Percentiles rank a stretch among this genome's conserved stretches.
phyloP scores from a whole-genome alignment of 2,113 vertebrate genomes.

The Elephantulus edwardii region DNA sequence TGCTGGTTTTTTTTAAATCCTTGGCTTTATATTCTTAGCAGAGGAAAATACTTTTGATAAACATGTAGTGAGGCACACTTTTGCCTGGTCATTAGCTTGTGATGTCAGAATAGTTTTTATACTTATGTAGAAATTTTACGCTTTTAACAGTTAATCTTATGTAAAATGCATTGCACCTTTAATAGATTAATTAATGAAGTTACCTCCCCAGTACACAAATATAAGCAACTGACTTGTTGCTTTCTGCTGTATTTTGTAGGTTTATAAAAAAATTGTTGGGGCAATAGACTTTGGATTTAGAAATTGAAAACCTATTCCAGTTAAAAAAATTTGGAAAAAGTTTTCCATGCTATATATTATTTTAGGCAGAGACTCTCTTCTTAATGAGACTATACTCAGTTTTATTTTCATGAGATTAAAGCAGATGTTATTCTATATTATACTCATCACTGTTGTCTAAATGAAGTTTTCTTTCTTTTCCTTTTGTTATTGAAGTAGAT shows the following conservation, averaged over 20 bases:
- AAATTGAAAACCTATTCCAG: slow-evolving; percentile 65
- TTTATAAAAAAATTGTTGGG: slow-evolving; percentile 64
- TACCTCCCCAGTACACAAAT: too few relatives aligned
- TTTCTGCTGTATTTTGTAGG: slow-evolving; percentile 65
- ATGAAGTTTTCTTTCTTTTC: slow-evolving; percentile 71
- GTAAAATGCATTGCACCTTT: slow-evolving; percentile 92
- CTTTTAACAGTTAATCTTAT: slow-evolving; percentile 76
- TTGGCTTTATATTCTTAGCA: slow-evolving; percentile 61
- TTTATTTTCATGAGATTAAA: slow-evolving; percentile 70
- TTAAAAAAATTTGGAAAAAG: slow-evolving; percentile 65
- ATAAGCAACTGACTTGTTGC: slow-evolving; percentile 67
- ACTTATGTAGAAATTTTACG: slow-evolving; percentile 66
- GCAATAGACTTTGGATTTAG: slow-evolving; percentile 72
- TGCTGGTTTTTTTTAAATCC: slow-evolving; percentile 51
- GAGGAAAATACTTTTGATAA: slow-evolving; percentile 72
- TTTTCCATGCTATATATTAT: slow-evolving; percentile 49
- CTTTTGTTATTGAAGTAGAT: slow-evolving; percentile 68
- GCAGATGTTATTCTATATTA: slow-evolving; percentile 81
- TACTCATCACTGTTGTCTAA: slow-evolving; percentile 79
- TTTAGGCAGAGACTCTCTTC: slow-evolving; percentile 73
- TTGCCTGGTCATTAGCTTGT: slow-evolving; percentile 53
- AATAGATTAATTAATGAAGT: slow-evolving; percentile 80
- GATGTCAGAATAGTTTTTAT: slow-evolving; percentile 45
- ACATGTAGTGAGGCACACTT: slow-evolving; percentile 43
- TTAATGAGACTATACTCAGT: slow-evolving; percentile 55